Conservation (phyloP, 2,113 vertebrate species). For the Lepus americanus region DNA sequence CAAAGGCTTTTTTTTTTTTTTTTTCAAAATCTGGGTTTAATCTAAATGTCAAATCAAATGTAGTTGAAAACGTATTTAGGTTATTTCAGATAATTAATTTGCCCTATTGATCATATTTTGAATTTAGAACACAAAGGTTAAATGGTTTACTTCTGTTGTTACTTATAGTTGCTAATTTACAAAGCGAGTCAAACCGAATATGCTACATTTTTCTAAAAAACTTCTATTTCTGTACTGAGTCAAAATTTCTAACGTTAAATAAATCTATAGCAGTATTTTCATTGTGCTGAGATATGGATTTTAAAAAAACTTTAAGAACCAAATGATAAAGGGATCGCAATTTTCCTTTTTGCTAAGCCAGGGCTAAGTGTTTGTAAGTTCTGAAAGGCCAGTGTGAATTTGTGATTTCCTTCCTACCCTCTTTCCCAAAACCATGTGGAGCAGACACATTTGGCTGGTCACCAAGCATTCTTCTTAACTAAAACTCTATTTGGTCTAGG, state of each 20-base stretch:
- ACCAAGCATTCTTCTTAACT: background rate
- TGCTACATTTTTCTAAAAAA: conserved; percentile 19
- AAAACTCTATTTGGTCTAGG: background rate
- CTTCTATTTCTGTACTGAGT: conserved; percentile 62
- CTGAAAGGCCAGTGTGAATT: background rate
- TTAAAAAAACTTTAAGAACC: background rate
- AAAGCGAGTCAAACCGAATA: conserved; percentile 44
- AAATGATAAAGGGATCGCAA: background rate
- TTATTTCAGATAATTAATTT: conserved; percentile 77
- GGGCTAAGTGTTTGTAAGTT: background rate
- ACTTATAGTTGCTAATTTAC: conserved; percentile 66
- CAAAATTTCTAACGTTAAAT: conserved; percentile 66
- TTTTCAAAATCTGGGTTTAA: conserved; percentile 76
- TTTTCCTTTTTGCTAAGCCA: conserved; percentile 34
- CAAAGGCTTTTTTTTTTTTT: conserved; percentile 70
- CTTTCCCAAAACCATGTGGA: background rate
- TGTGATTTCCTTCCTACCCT: background rate
- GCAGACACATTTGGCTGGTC: background rate
- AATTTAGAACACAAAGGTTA: conserved; percentile 65
- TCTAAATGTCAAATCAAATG: conserved; percentile 81
- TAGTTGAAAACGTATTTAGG: conserved; percentile 69
- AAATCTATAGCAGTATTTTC: conserved; percentile 24
- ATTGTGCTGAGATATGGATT: background rate
- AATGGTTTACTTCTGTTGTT: conserved; percentile 54
- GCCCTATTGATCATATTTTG: conserved; percentile 74